Percentiles rank a stretch among this genome's conserved stretches.
Evolutionary conservation across 2,797 vertebrate genomes (phyloP).

Genomic region (Cirrhinus mrigala): DNA sequence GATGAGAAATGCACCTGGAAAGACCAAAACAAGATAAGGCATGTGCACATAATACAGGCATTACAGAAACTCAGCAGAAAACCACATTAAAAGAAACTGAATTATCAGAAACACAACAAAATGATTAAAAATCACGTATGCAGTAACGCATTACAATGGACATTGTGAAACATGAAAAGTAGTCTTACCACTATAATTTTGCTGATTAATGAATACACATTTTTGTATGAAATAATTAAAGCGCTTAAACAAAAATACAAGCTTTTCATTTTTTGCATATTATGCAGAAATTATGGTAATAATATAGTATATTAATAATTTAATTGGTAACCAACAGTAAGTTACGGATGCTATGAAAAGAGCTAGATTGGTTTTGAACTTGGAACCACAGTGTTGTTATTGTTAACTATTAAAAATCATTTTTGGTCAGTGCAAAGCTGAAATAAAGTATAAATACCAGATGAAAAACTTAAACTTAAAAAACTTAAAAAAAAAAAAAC

Average conservation of each 20-base stretch:
- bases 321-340: background rate
- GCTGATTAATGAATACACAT: background rate
- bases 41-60: background rate
- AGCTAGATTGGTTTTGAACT: background rate
- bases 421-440: background rate
- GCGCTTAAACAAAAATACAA: background rate
- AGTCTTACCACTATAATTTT: background rate
- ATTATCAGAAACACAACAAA: background rate
- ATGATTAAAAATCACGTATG: background rate
- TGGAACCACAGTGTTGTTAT: background rate
- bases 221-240: background rate
- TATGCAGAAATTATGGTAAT: background rate
- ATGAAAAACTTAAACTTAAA: background rate
- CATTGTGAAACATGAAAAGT: background rate
- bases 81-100: background rate
- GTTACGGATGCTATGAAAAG: background rate
- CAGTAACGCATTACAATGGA: background rate
- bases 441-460: background rate
- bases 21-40: background rate
- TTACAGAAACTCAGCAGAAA: background rate
- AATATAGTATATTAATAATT: background rate
- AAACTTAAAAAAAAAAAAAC: too few species aligned
- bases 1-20: slow-evolving; percentile 97
- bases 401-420: background rate
- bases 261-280: background rate